phyloP scores from a whole-genome alignment of 2,888 invertebrate species.

The Acronicta leporina region DNA sequence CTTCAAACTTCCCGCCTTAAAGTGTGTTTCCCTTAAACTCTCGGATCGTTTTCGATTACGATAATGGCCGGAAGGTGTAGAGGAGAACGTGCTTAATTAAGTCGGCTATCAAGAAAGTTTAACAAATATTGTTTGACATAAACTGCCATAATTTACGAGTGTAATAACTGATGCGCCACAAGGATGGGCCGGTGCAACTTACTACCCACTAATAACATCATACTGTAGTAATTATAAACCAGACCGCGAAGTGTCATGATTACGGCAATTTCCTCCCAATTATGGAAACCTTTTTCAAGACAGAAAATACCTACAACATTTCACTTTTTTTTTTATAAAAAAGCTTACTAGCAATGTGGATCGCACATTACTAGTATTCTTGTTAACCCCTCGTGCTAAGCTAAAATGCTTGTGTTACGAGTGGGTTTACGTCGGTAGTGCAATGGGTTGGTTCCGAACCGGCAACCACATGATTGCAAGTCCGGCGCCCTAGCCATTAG shows the following conservation, averaged over 20 bases:
- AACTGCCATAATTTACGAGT: not conserved
- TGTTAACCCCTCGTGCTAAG: no score
- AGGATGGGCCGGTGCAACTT: not conserved
- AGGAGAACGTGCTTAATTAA: not conserved
- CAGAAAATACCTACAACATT: no score
- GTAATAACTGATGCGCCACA: not conserved
- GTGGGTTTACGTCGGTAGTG: no score
- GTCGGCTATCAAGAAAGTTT: not conserved
- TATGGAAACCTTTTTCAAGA: not conserved
- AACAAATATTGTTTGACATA: not conserved
- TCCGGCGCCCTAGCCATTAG: no score
- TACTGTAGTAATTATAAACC: not conserved
- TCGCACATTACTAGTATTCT: no score
- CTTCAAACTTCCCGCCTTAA: no score
- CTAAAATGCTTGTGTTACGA: no score
- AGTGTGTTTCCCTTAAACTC: no score
- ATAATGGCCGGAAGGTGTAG: not conserved
- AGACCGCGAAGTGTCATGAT: constrained; percentile 5
- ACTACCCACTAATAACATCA: not conserved
- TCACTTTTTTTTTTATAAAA: no score
- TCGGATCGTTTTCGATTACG: not conserved
- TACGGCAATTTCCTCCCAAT: not conserved
- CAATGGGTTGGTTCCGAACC: no score
- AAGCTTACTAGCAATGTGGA: no score
- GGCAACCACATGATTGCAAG: no score